Conservation (phyloP, 2,888 invertebrate genomes). For the Helicoverpa assulta region DNA sequence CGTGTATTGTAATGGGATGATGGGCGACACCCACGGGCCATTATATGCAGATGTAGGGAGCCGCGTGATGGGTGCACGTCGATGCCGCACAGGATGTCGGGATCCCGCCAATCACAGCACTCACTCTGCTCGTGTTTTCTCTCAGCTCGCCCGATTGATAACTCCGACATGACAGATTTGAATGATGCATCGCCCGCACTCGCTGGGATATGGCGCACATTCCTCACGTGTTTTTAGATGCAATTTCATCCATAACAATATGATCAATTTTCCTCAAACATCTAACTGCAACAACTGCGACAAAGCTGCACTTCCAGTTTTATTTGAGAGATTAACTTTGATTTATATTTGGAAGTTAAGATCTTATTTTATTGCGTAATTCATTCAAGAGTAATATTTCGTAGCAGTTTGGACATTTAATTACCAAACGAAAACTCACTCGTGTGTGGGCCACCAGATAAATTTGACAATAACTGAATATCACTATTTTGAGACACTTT, state of each 20-base stretch:
- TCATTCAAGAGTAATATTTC: background rate
- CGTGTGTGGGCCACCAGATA: conserved; percentile 56
- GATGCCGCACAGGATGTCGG: conserved; percentile 68
- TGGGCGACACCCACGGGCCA: conserved; percentile 81
- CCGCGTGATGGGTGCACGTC: conserved; percentile 62
- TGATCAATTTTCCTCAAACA: background rate
- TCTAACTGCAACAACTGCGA: no score
- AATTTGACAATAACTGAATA: conserved; percentile 58
- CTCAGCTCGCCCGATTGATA: conserved; percentile 59
- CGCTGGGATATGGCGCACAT: conserved; percentile 32
- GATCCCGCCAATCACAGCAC: conserved; percentile 71
- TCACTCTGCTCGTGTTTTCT: conserved; percentile 45
- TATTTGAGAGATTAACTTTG: background rate
- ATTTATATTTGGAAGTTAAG: background rate
- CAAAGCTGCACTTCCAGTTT: background rate
- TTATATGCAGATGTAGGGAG: conserved; percentile 86
- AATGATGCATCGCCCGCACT: conserved; percentile 65
- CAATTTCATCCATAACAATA: background rate
- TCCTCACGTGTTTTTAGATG: conserved; percentile 18
- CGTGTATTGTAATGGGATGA: conserved; percentile 80
- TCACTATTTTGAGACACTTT: conserved; percentile 64
- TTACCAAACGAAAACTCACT: conserved; percentile 46
- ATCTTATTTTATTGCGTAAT: background rate
- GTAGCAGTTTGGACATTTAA: conserved; percentile 31
- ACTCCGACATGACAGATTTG: conserved; percentile 64